Evolutionary conservation across 1,140 invertebrate species (phyloP).

Genomic region (Lycorma delicatula): DNA sequence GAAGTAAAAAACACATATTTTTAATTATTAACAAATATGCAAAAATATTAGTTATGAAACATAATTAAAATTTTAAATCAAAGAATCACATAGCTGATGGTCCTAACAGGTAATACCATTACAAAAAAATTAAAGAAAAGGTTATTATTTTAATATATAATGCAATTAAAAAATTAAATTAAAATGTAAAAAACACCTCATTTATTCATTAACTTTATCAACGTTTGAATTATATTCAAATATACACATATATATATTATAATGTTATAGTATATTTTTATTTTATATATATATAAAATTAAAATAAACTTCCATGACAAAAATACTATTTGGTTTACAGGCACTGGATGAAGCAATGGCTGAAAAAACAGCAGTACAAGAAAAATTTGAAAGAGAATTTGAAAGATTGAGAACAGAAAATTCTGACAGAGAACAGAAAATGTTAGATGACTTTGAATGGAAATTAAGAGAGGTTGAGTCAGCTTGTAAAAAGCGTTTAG

Average conservation of each 20-base stretch:
- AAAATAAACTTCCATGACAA: not conserved
- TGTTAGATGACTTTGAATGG: constrained; percentile 61
- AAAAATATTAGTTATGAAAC: too few relatives aligned
- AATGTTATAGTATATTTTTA: not conserved
- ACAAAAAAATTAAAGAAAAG: too few relatives aligned
- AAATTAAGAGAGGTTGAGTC: constrained; percentile 54
- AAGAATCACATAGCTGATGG: too few relatives aligned
- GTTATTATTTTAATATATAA: too few relatives aligned
- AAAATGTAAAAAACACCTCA: too few relatives aligned
- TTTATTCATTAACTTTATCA: too few relatives aligned
- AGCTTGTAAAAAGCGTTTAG: constrained; percentile 49
- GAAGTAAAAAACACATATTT: too few relatives aligned
- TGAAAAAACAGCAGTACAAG: constrained; percentile 47
- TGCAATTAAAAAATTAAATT: too few relatives aligned
- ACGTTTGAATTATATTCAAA: not conserved
- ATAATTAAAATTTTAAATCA: too few relatives aligned
- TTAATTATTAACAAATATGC: too few relatives aligned
- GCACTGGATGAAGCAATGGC: constrained; percentile 48
- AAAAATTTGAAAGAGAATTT: constrained; percentile 52
- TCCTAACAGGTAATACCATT: too few relatives aligned
- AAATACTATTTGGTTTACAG: constrained; percentile 24
- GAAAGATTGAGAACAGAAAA: constrained; percentile 48
- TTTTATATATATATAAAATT: not conserved
- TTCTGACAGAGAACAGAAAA: constrained; percentile 48
- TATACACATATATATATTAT: not conserved